Base-by-base conservation (phyloP, 2,888 invertebrate species). In the Chrysina gloriosa region DNA sequence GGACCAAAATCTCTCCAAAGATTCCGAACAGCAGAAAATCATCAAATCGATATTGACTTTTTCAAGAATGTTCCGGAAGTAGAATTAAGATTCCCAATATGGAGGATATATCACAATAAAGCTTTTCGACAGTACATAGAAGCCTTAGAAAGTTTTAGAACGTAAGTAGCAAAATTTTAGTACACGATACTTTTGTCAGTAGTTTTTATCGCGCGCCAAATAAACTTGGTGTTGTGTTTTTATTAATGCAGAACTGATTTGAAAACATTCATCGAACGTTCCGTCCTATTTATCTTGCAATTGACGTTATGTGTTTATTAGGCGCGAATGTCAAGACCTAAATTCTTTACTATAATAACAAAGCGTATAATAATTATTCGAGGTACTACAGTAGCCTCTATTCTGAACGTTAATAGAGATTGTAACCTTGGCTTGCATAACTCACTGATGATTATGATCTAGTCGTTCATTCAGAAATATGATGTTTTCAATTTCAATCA, bases 11-110 rank as follows among this genome's bases (percentile, higher is more conserved):
- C 76, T 85, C 21, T 68, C 78, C 6, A 72, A 75, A 64, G 72
- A 78, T 73, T 89, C 90, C 50, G 91, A 92, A 77, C 90, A 92
- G 0, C 90, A 89, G 79, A 87, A 88, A 78, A 92, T 96, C 79
- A 93, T 95, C 69, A 86, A 89, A 78, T 89, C 90, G 71, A 92
- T 93, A 73, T 92, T 92, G 79, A 87, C 87, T 92, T 92, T 83
- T 93, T 93, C 77, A 90, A 91, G 85, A 89, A 91, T 73, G 91
- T 92, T 14, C 91, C 91, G 4, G 88, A 89, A 77, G 85, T 93
- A 36, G 93, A 93, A 82, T 80, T 93, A 19, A 87, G 90, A 47
- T 89, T 92, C 76, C 92, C 93, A 1, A 79, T 92, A 21, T 93
- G 93, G 93, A 86, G 91, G 71, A 76, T 91, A 56, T 92, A 89